Base-by-base conservation (phyloP, 2,888 invertebrate genomes). In the Chesias legatella region DNA sequence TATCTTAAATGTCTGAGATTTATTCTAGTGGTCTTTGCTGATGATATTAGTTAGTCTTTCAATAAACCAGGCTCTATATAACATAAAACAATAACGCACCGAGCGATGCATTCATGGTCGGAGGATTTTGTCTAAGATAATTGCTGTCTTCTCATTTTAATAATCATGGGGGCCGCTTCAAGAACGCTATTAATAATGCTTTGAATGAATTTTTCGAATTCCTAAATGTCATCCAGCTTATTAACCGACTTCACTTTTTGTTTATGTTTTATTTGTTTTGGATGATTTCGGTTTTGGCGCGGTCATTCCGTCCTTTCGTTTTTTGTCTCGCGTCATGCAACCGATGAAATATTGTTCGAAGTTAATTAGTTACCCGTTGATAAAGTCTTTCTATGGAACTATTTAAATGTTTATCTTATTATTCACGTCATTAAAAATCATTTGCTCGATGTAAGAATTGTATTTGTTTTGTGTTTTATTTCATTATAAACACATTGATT, bases 221-320 rank as follows among this genome's bases (percentile, higher is more conserved):
- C 86, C 80, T 71, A 83, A 86, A 85, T 86, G 86, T 86, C 86
- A 86, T 86, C 83, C 83, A 83, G 83, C 85, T 88, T 85, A 88
- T 86, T 88, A 88, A 86, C 85, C 71, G 81, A 63, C 79, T 72
- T 79, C 78, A 81, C 83, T 88, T 85, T 84, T 86, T 86, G 79
- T 83, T 79, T 71, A 63, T 65, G 57, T 82, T 78, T 85, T 82
- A 74, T 84, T 86, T 82, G 82, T 81, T 85, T 85, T 82, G 78
- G 75, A 71, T 62, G 78, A 75, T 82, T 85, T 85, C 77, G 79
- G 79, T 85, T 85, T 88, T 88, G 85, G 86, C 85, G 84, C 80
- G 86, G 82, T 81, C 81, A 79, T 78, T 75, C 75, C 73, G 75
- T 77, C 74, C 78, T 77, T 77, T 83, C 63, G 75, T 84, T 85